Base-by-base conservation (phyloP, 2,888 invertebrate genomes). In the Ecliptopera silaceata region DNA sequence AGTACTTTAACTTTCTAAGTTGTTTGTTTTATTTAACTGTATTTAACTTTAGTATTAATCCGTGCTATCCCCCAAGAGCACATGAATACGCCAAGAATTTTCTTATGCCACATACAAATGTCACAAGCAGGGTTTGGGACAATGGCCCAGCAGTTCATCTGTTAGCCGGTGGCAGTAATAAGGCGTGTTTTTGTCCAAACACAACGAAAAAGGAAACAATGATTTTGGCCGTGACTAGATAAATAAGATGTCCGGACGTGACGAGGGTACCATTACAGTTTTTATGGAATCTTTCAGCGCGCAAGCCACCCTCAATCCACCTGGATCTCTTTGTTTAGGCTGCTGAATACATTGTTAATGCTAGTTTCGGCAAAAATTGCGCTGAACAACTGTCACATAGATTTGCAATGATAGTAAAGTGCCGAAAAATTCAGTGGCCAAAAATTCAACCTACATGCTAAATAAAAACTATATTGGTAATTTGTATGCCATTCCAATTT, bases 191-290 rank as follows among this genome's bases (percentile, higher is more conserved):
- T 86, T 85, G 82, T 77, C 66, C 74, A 67, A 72, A 79, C 77
- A 79, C 75, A 82, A 77, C 79, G 78, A 74, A 80, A 84, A 86
- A 82, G 82, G 82, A 87, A 86, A 89, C 89, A 87, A 88, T 88
- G 86, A 88, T 86, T 86, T 88, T 83, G 81, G 79, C 79, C 79
- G 82, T 84, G 86, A 85, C 86, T 88, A 88, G 87, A 88, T 88
- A 90, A 89, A 88, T 88, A 88, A 88, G 85, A 88, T 82, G 87
- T 86, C 85, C 79, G 78, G 71, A 81, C 83, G 85, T 89, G 89
- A 90, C 84, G 80, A 86, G 90, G 89, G 88, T 88, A 77, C 77
- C 80, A 83, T 85, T 85, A 84, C 81, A 82, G 81, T 87, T 88
- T 88, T 88, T 87, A 86, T 82, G 77, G 86, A 85, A 84, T 85